These are phyloP conservation scores for Lycopodina hypogea DNA, from an alignment of 37 sponge, comb jelly and placozoan genomes.

Conservation along the genomic window DNA sequence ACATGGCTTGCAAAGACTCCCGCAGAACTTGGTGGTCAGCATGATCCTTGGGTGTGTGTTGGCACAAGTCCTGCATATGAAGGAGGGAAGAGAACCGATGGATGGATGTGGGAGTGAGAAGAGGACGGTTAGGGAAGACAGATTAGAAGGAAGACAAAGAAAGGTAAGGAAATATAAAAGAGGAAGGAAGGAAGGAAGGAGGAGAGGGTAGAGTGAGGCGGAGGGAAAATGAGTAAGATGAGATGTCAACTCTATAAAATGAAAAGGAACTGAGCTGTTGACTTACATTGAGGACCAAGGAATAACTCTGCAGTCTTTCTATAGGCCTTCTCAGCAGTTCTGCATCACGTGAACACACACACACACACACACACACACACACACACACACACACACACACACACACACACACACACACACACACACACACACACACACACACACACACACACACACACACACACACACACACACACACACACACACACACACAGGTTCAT, in stretches of 20 bases:
- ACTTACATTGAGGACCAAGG: constrained; percentile 76
- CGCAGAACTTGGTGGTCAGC: constrained; percentile 55
- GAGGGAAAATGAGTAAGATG: no score
- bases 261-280: background rate
- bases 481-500: constrained; percentile 14
- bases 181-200: no score
- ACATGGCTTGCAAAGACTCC: constrained; percentile 74
- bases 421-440: constrained; percentile 17
- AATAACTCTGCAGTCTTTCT: constrained; percentile 86
- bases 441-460: constrained; percentile 29
- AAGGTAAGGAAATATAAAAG: no score
- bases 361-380: background rate
- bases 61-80: constrained; percentile 64
- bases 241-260: no score
- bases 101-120: background rate
- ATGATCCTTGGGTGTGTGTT: constrained; percentile 78
- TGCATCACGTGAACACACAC: constrained; percentile 18
- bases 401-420: no score
- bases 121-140: background rate
- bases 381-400: background rate
- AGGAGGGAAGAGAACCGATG: background rate
- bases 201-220: no score
- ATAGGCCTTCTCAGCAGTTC: constrained; percentile 80
- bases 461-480: constrained; percentile 25
- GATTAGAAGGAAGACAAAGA: no score